Percentiles rank a stretch among this genome's conserved stretches.
phyloP scores from a whole-genome alignment of 2,797 vertebrate species.

The Diplodus puntazzo region DNA sequence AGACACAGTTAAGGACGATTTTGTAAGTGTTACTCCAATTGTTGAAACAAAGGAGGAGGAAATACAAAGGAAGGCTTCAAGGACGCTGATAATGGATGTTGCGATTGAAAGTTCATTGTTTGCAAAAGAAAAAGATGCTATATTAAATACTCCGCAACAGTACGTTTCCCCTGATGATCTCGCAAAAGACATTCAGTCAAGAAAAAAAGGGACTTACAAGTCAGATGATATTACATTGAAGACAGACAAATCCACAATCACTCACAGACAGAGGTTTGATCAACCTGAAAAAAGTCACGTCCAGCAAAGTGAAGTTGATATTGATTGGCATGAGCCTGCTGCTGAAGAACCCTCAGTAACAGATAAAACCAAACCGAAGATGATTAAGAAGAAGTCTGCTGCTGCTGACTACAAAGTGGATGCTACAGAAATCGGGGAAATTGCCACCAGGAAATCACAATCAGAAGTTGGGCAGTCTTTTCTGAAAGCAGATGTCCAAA shows the following conservation, averaged over 20 bases:
- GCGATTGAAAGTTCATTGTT: slow-evolving; percentile 6
- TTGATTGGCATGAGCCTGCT: not conserved
- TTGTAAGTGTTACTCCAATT: not conserved
- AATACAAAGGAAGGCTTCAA: slow-evolving; percentile 26
- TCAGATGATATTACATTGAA: not conserved
- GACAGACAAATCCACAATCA: not conserved
- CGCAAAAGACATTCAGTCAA: not conserved
- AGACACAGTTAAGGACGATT: not conserved
- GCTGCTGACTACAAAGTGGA: not conserved
- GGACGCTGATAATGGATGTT: slow-evolving; percentile 10
- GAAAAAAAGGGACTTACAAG: not conserved
- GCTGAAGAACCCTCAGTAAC: slow-evolving; percentile 69
- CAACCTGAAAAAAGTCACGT: slow-evolving; percentile 1
- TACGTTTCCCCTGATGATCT: not conserved
- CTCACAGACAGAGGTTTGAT: not conserved
- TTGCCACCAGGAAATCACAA: not conserved
- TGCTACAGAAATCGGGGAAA: not conserved
- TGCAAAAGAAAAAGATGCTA: not conserved
- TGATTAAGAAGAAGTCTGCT: not conserved
- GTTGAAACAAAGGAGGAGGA: slow-evolving; percentile 10
- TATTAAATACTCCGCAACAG: slow-evolving; percentile 16
- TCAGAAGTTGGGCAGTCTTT: slow-evolving; percentile 6
- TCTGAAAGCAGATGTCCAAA: slow-evolving; percentile 14
- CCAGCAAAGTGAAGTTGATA: not conserved
- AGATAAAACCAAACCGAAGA: slow-evolving; percentile 49